phyloP scores from a whole-genome alignment of 2,113 vertebrate species.

The Hippolais icterina region DNA sequence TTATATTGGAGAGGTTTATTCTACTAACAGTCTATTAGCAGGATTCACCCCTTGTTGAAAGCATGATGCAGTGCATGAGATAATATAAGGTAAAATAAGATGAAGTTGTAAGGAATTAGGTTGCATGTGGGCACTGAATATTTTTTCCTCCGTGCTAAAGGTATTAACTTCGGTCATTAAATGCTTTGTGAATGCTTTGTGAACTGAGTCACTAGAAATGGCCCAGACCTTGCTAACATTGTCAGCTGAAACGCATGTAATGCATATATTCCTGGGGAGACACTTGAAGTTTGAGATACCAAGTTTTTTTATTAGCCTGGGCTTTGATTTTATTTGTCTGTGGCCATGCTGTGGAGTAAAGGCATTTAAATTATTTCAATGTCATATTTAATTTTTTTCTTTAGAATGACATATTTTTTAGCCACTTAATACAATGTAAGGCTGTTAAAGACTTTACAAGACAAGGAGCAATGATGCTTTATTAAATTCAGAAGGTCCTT shows the following conservation, averaged over 20 bases:
- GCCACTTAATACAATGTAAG: neutral
- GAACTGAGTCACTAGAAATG: neutral
- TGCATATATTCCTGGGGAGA: neutral
- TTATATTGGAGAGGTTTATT: neutral
- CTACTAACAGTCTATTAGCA: neutral
- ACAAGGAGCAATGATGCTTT: neutral
- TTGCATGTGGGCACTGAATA: neutral
- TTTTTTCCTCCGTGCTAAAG: neutral
- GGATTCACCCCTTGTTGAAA: neutral
- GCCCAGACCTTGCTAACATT: neutral
- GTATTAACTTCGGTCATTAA: neutral
- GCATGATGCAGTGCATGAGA: neutral
- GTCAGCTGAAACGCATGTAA: neutral
- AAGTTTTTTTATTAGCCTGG: neutral
- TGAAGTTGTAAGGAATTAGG: neutral
- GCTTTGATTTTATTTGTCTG: neutral
- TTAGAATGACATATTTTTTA: neutral
- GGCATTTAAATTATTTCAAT: neutral
- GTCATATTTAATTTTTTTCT: neutral
- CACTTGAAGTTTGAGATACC: neutral
- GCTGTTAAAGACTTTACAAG: neutral
- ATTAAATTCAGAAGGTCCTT: neutral
- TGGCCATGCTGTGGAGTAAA: neutral
- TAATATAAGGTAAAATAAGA: slow-evolving; percentile 3
- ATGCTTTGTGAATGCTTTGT: neutral